Evolutionary conservation across 2,113 vertebrate species (phyloP).

Genomic region (Osmerus eperlanus): DNA sequence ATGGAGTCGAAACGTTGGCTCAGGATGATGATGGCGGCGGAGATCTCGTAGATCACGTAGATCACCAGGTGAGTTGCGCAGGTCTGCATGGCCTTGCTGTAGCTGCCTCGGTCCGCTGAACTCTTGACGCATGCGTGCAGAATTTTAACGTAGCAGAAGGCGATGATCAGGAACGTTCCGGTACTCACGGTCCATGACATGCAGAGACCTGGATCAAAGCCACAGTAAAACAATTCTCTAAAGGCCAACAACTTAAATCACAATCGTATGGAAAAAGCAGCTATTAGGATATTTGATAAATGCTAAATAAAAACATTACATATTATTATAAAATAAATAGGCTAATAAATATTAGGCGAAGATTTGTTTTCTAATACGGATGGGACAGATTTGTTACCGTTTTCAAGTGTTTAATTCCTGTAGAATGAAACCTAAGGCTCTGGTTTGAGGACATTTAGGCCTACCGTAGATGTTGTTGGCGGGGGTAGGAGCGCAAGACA

Average conservation of each 20-base stretch:
- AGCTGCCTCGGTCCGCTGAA: not conserved
- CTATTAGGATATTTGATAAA: too few species aligned
- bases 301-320: too few species aligned
- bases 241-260: not conserved
- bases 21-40: conserved; percentile 9
- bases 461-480: conserved; percentile 49
- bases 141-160: conserved; percentile 57
- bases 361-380: too few species aligned
- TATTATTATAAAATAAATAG: too few species aligned
- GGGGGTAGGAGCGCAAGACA: conserved; percentile 51
- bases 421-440: not conserved
- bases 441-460: not conserved
- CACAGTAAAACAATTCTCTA: not conserved
- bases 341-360: too few species aligned
- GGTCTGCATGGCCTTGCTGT: conserved; percentile 53
- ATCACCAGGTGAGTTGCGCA: conserved; percentile 49
- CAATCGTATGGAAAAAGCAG: too few species aligned
- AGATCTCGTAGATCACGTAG: conserved; percentile 43
- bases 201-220: conserved; percentile 31
- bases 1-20: conserved; percentile 32
- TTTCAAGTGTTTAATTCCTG: not conserved
- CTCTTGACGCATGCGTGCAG: conserved; percentile 34
- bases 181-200: conserved; percentile 43
- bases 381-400: too few species aligned
- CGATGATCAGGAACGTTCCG: conserved; percentile 47